Evolutionary conservation across 2,113 vertebrate species (phyloP), one percentile per base, ranked within the genome.

Genomic region (Cercopithecus mona): DNA sequence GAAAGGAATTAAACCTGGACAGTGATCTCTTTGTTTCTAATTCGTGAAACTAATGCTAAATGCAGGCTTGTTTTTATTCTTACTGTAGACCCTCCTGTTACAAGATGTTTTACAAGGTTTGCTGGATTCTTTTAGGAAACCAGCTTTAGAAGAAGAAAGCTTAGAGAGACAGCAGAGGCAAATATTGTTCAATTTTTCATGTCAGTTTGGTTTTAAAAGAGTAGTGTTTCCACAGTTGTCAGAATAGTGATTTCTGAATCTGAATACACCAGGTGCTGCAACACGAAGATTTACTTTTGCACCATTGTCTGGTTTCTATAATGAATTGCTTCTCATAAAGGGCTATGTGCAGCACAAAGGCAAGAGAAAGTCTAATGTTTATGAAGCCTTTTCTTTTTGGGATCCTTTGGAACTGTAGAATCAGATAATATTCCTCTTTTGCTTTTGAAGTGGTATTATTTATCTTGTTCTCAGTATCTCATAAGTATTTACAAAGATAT

Each of bases 131-230:
- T 75, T 88, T 43, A 72, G 73, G 59, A 23, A 96, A 50, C 9
- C 48, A 94, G 83, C 35, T 90, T 92, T 94, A 79, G 73, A 82
- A 86, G 79, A 80, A 80, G 79, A 83, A 88, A 93, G 59, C 94
- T 91, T 50, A 52, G 23, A 86, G 45, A 88, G 89, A 82, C 2
- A 70, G 52, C 52, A 80, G 52, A 96, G 76, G 38, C 88, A 93
- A 85, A 95, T 89, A 86, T 13, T 14, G 3, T 59, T 91, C 45
- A 27, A 30, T 96, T 83, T 91, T 94, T 96, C 79, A 55, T 68
- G 91, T 93, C 61, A 94, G 61, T 80, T 96, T 97, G 66, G 43
- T 86, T 97, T 83, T 82, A 30, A 79, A 96, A 48, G 93, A 90
- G 61, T 86, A 38, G 45, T 55, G 35, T 88, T 93, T 93, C 30